Evolutionary conservation across 1,140 invertebrate genomes (phyloP).

Genomic region (Hypothenemus hampei): DNA sequence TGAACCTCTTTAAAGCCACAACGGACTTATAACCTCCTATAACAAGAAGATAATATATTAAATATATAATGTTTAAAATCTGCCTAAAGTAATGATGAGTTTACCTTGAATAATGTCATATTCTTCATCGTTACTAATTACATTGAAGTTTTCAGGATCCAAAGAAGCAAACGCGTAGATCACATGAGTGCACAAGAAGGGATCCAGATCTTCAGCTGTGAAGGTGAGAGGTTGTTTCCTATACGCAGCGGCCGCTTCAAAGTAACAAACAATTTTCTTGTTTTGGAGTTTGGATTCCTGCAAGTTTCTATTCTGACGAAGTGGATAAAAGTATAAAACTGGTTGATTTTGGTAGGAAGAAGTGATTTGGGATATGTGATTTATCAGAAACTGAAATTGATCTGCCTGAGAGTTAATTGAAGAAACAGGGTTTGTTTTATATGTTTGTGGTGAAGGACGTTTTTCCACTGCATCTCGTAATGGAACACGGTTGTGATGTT

Average conservation of each 20-base stretch:
- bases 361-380: neutral
- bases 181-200: constrained; percentile 71
- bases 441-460: constrained; percentile 53
- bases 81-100: neutral
- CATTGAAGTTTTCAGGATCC: constrained; percentile 56
- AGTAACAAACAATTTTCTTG: constrained; percentile 58
- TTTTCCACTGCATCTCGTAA: constrained; percentile 66
- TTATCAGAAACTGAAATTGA: neutral
- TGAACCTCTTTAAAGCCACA: constrained; percentile 49
- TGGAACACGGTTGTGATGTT: constrained; percentile 42
- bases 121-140: constrained; percentile 56
- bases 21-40: constrained; percentile 53
- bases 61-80: neutral
- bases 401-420: too few relatives aligned
- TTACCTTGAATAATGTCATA: constrained; percentile 55
- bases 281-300: too few relatives aligned
- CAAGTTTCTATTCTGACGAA: constrained; percentile 2
- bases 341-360: constrained; percentile 2
- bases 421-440: too few relatives aligned
- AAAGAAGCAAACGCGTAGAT: constrained; percentile 73
- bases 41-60: constrained; percentile 1
- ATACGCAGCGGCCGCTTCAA: constrained; percentile 61
- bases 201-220: constrained; percentile 60
- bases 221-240: constrained; percentile 63
- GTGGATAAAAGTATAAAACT: neutral